phyloP scores from a whole-genome alignment of 1,140 invertebrate genomes.

The Tribolium madens region DNA sequence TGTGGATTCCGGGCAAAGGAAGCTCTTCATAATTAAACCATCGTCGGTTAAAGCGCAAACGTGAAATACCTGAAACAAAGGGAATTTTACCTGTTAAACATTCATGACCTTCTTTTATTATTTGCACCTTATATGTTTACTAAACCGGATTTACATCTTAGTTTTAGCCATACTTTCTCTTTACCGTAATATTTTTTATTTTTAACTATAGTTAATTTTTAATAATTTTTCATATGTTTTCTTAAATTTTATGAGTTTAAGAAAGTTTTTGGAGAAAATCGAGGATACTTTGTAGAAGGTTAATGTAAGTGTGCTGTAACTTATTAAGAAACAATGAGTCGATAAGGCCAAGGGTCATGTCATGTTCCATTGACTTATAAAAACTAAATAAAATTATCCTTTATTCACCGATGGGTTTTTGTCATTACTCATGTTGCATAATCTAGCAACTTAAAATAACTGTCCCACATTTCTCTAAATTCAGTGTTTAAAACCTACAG shows the following conservation, averaged over 20 bases:
- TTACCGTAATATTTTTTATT: conserved; percentile 13
- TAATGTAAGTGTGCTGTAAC: background rate
- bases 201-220: background rate
- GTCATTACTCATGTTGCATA: background rate
- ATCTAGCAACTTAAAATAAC: background rate
- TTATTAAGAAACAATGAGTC: background rate
- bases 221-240: background rate
- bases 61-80: conserved; percentile 82
- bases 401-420: conserved; percentile 8
- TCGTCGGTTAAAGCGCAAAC: conserved; percentile 90
- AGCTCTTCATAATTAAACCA: conserved; percentile 89
- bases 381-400: background rate
- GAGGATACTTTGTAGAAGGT: background rate
- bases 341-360: conserved; percentile 6
- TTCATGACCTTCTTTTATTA: conserved; percentile 40
- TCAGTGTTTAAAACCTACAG: background rate
- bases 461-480: conserved; percentile 11
- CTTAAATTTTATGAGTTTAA: no score
- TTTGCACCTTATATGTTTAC: conserved; percentile 36
- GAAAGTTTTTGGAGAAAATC: background rate
- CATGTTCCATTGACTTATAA: conserved; percentile 17
- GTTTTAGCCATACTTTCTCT: conserved; percentile 31
- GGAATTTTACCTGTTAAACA: conserved; percentile 38
- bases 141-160: conserved; percentile 34
- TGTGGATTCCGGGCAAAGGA: conserved; percentile 89